Percentiles rank a stretch among this genome's conserved stretches.
Evolutionary conservation across 2,888 invertebrate species (phyloP).

Genomic region (Ectropis crepuscularia): DNA sequence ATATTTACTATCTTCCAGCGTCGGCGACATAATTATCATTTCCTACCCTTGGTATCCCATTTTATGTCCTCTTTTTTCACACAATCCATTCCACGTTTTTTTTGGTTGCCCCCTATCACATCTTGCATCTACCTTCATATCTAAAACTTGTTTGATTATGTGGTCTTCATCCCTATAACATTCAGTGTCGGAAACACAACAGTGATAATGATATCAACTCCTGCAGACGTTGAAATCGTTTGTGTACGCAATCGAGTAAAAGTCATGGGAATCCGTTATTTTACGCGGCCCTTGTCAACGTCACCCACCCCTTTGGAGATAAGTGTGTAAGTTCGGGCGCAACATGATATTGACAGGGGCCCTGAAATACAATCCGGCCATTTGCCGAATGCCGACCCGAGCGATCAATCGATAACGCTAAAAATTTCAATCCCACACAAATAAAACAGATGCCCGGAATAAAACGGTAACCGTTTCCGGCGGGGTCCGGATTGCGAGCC

Average conservation of each 20-base stretch:
- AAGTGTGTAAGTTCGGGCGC: constrained; percentile 40
- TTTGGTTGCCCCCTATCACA: too few species aligned
- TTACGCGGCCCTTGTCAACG: constrained; percentile 48
- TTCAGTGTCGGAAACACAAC: constrained; percentile 3
- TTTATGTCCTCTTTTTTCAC: too few species aligned
- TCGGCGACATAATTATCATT: too few species aligned
- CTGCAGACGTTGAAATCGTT: constrained; percentile 32
- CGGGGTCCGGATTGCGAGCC: constrained; percentile 23
- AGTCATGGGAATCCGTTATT: constrained; percentile 40
- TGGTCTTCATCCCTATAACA: too few species aligned
- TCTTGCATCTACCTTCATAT: too few species aligned
- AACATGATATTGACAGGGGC: constrained; percentile 52
- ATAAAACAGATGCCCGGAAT: constrained; percentile 37
- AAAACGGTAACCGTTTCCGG: constrained; percentile 25
- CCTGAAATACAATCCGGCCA: constrained; percentile 36
- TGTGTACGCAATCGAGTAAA: constrained; percentile 41
- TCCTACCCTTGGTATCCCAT: too few species aligned
- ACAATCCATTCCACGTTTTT: too few species aligned
- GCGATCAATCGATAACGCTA: constrained; percentile 33
- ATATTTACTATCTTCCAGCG: too few species aligned
- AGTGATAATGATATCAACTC: constrained; percentile 34
- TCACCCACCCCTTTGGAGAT: constrained; percentile 44
- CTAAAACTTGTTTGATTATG: too few species aligned
- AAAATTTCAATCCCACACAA: constrained; percentile 37
- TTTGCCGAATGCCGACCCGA: constrained; percentile 27